Evolutionary conservation across 2,888 invertebrate genomes (phyloP).

Genomic region (Acronicta leporina): DNA sequence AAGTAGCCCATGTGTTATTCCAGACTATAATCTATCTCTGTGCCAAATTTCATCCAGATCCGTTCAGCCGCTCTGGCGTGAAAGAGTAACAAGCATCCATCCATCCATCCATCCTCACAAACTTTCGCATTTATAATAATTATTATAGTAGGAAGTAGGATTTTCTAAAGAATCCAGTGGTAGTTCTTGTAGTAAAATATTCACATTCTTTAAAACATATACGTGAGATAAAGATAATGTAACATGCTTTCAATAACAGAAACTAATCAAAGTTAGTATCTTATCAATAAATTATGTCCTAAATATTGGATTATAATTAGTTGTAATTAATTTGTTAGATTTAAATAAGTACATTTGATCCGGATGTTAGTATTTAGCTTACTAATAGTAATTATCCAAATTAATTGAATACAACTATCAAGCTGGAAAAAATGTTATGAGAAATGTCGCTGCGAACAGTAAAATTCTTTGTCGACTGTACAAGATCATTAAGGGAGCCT

Average conservation of each 20-base stretch:
- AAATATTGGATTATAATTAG: slow-evolving; percentile 27
- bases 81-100: no score
- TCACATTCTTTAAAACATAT: slow-evolving; percentile 36
- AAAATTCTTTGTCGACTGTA: neutral
- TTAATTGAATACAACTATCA: neutral
- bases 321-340: slow-evolving; percentile 5
- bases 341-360: no score
- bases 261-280: slow-evolving; percentile 24
- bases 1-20: no score
- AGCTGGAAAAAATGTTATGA: no score
- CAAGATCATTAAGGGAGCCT: neutral
- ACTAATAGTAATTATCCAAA: neutral
- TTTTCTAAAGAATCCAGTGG: no score
- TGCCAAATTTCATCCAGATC: no score
- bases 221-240: slow-evolving; percentile 30
- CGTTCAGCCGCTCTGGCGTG: no score
- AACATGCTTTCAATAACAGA: slow-evolving; percentile 17
- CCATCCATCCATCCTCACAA: no score
- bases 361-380: neutral
- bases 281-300: slow-evolving; percentile 23
- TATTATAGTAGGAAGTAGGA: no score
- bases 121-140: no score
- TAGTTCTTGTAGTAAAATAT: slow-evolving; percentile 27
- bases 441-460: no score
- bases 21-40: no score